Evolutionary conservation across 2,888 invertebrate genomes (phyloP), one percentile per base, ranked within the genome.

Genomic region (Erebia epiphron): DNA sequence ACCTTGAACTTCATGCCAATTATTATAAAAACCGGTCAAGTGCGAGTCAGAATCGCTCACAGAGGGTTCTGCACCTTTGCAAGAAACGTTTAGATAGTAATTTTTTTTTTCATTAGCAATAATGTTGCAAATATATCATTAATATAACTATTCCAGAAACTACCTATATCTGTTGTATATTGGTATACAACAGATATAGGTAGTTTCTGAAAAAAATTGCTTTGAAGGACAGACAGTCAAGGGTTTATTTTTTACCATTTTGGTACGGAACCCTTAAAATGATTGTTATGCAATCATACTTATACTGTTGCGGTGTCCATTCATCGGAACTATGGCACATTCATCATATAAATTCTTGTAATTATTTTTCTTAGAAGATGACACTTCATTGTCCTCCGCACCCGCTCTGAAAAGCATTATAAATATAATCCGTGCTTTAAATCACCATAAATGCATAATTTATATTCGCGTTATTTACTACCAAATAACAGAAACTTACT

Each of bases 401-500:
- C 91, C 91, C 26, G 90, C 90, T 79, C 91, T 91, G 72, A 70
- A 62, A 60, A 68, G 71, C 70, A 41, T 54, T n/a, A 18, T 43
- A 65, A 54, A 69, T 65, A 64, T 41, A 69, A 26, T 67, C 56
- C 50, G 21, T 13, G 16, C 50, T 26, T 49, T 35, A 46, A 43
- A 50, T 14, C 11, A 21, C 46, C 13, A 46, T 10, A n/a, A n/a
- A n/a, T n/a, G n/a, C n/a, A n/a, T n/a, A n/a, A n/a, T n/a, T n/a
- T n/a, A n/a, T n/a, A n/a, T n/a, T n/a, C n/a, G n/a, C n/a, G n/a
- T n/a, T n/a, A n/a, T n/a, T n/a, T n/a, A n/a, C 18, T 41, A 7
- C 41, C 0, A 26, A 26, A 4, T 26, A 4, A 26, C 26, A 3
- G n/a, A 21, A 43, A 83, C 90, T 84, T 89, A 95, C 95, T 95